Evolutionary conservation across 2,113 vertebrate species (phyloP).

Genomic region (Microtus ochrogaster): DNA sequence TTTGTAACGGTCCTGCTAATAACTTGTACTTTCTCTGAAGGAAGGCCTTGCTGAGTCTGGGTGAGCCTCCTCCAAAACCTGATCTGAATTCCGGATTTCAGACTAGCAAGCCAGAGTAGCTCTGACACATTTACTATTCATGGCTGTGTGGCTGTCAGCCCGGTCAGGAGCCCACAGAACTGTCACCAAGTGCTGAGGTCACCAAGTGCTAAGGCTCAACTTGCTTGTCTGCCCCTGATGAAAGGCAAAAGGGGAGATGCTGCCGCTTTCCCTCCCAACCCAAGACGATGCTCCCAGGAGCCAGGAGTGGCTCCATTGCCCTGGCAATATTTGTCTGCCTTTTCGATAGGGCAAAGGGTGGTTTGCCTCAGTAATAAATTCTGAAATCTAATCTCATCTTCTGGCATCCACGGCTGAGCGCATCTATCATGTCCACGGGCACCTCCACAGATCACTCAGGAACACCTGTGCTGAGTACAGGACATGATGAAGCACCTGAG

Average conservation of each 20-base stretch:
- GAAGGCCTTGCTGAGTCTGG: constrained; percentile 14
- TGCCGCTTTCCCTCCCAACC: neutral
- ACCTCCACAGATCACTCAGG: constrained; percentile 74
- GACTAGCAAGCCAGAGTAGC: neutral
- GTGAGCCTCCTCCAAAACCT: neutral
- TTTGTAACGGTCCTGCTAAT: constrained; percentile 31
- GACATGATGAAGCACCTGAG: neutral
- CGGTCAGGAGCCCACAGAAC: neutral
- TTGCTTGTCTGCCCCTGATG: neutral
- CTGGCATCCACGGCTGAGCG: constrained; percentile 62
- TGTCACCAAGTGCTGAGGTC: neutral
- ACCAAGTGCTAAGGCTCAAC: no score
- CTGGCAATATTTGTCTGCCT: constrained; percentile 46
- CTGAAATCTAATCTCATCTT: constrained; percentile 76
- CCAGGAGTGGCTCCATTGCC: neutral
- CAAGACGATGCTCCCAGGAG: neutral
- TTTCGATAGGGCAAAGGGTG: constrained; percentile 57
- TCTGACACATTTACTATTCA: neutral
- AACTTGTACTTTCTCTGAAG: constrained; percentile 23
- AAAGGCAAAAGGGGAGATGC: neutral
- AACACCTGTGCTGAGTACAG: neutral
- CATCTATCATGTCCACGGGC: constrained; percentile 67
- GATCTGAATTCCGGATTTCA: constrained; percentile 11
- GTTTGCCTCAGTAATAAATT: constrained; percentile 67
- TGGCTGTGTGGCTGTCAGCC: neutral